A percentile compares a stretch with the other conserved stretches of the same genome.
Evolutionary conservation across 1,140 invertebrate genomes (phyloP).

Genomic region (Nymphalis io): DNA sequence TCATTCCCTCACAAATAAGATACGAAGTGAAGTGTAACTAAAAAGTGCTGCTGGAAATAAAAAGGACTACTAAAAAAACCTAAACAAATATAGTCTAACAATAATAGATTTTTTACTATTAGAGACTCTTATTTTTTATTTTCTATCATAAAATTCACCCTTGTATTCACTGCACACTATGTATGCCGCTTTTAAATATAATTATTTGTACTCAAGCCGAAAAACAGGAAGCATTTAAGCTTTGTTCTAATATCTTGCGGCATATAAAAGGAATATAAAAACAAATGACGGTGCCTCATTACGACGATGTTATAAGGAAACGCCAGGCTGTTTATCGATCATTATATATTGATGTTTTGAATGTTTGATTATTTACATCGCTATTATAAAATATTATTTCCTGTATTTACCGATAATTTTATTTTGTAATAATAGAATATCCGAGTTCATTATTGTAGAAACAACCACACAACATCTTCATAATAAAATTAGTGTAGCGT

Average conservation of each 20-base stretch:
- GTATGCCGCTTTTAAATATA: conserved; percentile 9
- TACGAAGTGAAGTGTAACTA: too few species aligned
- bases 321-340: conserved; percentile 20
- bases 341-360: conserved; percentile 28
- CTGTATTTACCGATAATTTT: too few species aligned
- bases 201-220: conserved; percentile 48
- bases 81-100: too few species aligned
- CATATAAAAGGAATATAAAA: conserved; percentile 49
- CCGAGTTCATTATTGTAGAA: too few species aligned
- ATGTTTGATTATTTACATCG: not conserved
- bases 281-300: conserved; percentile 44
- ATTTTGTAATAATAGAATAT: too few species aligned
- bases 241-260: conserved; percentile 60
- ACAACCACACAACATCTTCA: too few species aligned
- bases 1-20: too few species aligned
- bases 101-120: too few species aligned
- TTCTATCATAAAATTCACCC: not conserved
- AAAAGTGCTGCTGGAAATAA: not conserved
- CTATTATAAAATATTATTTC: not conserved
- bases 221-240: conserved; percentile 58
- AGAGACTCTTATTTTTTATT: not conserved
- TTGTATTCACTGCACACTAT: not conserved
- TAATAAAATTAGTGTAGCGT: too few species aligned
- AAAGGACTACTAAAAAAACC: not conserved
- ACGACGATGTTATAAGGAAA: conserved; percentile 28